phyloP scores from a whole-genome alignment of 2,113 vertebrate species.

The Colistium nudipinnis region DNA sequence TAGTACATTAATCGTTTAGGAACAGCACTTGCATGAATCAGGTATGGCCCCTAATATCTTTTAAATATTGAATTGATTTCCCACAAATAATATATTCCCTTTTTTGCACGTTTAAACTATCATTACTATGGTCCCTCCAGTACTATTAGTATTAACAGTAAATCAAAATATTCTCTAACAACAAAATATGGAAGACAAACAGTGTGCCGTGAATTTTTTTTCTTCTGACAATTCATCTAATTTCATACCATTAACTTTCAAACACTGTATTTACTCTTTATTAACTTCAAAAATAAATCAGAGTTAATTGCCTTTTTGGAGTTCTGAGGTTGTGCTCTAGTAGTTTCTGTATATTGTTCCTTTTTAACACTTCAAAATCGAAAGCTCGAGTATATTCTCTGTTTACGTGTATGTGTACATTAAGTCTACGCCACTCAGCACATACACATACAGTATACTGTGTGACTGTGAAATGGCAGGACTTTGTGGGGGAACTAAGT shows the following conservation, averaged over 20 bases:
- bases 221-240: background rate
- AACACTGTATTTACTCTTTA: background rate
- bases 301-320: background rate
- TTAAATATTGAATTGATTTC: background rate
- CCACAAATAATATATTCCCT: background rate
- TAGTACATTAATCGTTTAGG: background rate
- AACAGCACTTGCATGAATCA: background rate
- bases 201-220: background rate
- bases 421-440: too few species aligned
- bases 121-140: conserved; percentile 1
- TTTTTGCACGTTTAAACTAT: background rate
- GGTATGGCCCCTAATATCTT: background rate
- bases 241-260: background rate
- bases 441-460: background rate
- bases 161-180: background rate
- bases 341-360: too few species aligned
- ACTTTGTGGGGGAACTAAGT: conserved; percentile 13
- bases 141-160: background rate
- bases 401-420: too few species aligned
- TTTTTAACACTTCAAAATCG: too few species aligned
- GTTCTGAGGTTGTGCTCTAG: background rate
- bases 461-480: background rate
- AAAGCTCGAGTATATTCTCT: too few species aligned
- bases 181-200: background rate
- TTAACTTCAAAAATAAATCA: background rate